phyloP scores from a whole-genome alignment of 2,113 vertebrate species.

The Oenanthe oenanthe region DNA sequence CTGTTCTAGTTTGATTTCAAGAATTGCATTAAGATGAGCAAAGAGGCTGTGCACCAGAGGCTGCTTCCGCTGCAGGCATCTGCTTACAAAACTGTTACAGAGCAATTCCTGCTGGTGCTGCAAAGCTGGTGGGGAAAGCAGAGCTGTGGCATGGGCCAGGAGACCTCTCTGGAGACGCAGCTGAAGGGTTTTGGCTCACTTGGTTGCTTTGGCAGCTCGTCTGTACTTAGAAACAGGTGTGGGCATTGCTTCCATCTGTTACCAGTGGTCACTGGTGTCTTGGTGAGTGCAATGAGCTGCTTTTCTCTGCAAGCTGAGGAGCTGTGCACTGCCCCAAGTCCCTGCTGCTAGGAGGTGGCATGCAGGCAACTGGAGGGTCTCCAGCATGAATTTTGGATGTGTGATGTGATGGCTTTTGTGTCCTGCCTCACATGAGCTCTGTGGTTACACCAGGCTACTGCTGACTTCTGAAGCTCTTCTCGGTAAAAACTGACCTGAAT shows the following conservation, averaged over 20 bases:
- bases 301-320: background rate
- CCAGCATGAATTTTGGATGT: accelerated
- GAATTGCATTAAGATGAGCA: background rate
- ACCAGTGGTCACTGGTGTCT: background rate
- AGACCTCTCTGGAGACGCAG: background rate
- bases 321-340: background rate
- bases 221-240: background rate
- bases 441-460: background rate
- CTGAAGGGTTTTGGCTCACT: accelerated
- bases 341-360: background rate
- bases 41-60: background rate
- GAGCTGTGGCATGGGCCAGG: accelerated
- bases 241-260: background rate
- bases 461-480: background rate
- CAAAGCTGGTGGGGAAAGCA: accelerated
- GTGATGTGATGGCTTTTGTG: background rate
- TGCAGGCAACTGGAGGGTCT: background rate
- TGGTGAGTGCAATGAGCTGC: background rate
- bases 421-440: background rate
- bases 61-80: background rate
- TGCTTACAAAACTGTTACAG: background rate
- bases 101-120: background rate
- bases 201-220: background rate
- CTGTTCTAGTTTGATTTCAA: background rate
- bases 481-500: background rate